Evolutionary conservation across 2,888 invertebrate species (phyloP), one percentile per base, ranked within the genome.

Genomic region (Candidula unifasciata): DNA sequence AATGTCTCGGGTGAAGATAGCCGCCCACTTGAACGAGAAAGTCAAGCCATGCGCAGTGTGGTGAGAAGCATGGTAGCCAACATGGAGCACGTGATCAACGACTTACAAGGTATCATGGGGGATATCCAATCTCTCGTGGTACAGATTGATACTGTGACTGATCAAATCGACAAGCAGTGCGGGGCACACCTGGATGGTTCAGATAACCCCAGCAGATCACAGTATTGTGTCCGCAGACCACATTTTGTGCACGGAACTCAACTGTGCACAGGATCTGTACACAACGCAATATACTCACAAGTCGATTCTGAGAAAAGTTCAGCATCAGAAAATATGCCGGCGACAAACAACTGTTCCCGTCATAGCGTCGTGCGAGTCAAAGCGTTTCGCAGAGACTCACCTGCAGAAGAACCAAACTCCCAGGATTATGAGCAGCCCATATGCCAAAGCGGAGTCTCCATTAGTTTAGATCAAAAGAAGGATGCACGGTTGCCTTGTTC

Each of bases 61-160:
- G 82, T 77, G 27, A n/a, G 82, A 27, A 68, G 54, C 30, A 66
- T 77, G 77, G 77, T 82, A 6, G 44, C 27, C 52, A 82, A 82
- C 82, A 82, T 82, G 82, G 82, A 82, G 68, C 13, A n/a, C n/a
- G 82, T 82, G 68, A 52, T 82, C 24, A 82, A 35, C 37, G 82
- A 82, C 54, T 24, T 82, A 33, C 82, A 82, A 66, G 82, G 82
- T 66, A 82, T 82, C 82, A 82, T 82, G 82, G 82, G 82, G 76
- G 77, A 82, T 27, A 82, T 82, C 30, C 76, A 82, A 44, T 77
- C 82, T 8, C 82, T 82, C 30, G 77, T 82, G 10, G 66, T 66
- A 10, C 82, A 82, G 54, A 82, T 82, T 24, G 82, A 82, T 24
- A 52, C 77, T 3, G 82, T 82, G n/a, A 82, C 82, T n/a, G 80